Base-by-base conservation (phyloP, 2,797 vertebrate genomes). In the Falco novaeseelandiae region DNA sequence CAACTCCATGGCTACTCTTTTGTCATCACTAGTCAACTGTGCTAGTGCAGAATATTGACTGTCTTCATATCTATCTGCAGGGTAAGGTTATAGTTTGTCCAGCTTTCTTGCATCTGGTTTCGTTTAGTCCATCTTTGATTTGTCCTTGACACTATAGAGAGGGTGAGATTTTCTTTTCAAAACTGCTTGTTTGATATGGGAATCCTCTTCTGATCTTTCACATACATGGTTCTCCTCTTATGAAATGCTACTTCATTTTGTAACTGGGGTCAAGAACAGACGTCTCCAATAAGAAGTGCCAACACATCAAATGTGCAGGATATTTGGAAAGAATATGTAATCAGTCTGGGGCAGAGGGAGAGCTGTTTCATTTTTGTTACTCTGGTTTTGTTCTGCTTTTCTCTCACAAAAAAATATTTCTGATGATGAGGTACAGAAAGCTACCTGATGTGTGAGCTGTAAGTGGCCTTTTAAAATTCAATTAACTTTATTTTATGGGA, bases 401-500 rank as follows among this genome's bases (percentile, higher is more conserved):
- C 0, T 8, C 59, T 82, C 70, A 27, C 51, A 79, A 76, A 88
- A 61, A 90, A 94, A 77, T n/a, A 89, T 91, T 74, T 70, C 54
- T 93, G 59, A 89, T 94, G 71, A 92, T 87, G 79, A 91, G 86
- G 81, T 93, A 96, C 49, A 65, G 94, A 97, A 95, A 97, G 97
- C 93, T 96, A 97, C 96, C 86, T 94, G 84, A 95, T 95, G 44
- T 94, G 89, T 93, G 69, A 88, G 85, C 93, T 97, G 46, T 85
- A 94, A 97, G 66, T 44, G 61, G 90, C 91, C 95, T 97, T 97
- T 96, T 96, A 97, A 97, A 98, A 96, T 97, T 97, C 90, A 97
- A 96, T 98, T 98, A 97, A 94, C 70, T 97, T 97, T 96, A 91
- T 91, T 97, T 95, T 97, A 97, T 96, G 71, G 90, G 92, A 96